Conservation (phyloP, 2,888 invertebrate species). For the Pinctada fucata region DNA sequence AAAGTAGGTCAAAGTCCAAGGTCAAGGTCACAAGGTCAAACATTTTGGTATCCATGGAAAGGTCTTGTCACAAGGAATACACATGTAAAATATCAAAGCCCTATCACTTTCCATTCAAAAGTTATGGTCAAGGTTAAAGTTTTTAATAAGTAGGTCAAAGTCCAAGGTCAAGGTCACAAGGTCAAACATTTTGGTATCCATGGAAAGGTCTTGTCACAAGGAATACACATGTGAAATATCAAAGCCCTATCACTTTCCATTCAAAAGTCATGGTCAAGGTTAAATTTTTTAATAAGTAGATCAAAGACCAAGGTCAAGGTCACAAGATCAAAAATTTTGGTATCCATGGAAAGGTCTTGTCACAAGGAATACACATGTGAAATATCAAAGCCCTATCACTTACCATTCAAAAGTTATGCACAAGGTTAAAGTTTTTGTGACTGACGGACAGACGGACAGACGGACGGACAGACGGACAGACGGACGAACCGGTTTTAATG, state of each 20-base stretch:
- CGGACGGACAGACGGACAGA: no score
- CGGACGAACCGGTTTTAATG: no score
- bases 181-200: neutral
- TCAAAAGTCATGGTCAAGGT: neutral
- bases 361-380: neutral
- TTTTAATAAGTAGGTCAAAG: no score
- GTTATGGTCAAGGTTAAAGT: constrained; percentile 2
- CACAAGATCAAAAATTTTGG: neutral
- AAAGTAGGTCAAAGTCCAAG: neutral
- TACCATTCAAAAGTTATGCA: neutral
- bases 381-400: neutral
- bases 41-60: neutral
- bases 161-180: neutral
- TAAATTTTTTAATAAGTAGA: neutral
- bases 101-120: neutral
- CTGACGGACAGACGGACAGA: no score
- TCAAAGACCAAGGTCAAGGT: neutral
- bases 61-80: neutral
- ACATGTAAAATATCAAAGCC: neutral
- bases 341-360: neutral
- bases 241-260: neutral
- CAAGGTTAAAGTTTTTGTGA: neutral
- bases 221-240: neutral
- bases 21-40: neutral
- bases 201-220: neutral